These are phyloP conservation scores for Myotis yumanensis DNA, from an alignment of 2,113 vertebrate genomes.

Conservation along the genomic window DNA sequence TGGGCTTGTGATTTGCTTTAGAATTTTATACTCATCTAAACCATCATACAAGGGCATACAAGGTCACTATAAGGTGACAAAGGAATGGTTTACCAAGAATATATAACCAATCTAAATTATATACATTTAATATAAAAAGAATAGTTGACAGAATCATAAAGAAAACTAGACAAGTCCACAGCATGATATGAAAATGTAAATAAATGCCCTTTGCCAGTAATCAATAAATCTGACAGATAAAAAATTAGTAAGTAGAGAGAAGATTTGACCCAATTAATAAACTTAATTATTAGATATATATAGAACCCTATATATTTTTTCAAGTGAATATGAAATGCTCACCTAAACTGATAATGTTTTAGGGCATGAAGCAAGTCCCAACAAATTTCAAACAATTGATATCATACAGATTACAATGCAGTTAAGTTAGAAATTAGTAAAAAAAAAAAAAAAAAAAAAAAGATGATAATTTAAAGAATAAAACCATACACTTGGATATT, in stretches of 20 bases:
- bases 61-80: neutral
- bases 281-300: neutral
- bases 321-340: neutral
- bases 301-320: neutral
- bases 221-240: neutral
- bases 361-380: neutral
- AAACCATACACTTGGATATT: neutral
- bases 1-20: neutral
- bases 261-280: neutral
- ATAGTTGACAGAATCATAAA: neutral
- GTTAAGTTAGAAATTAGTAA: neutral
- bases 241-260: neutral
- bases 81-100: neutral
- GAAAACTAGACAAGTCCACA: neutral
- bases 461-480: neutral
- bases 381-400: neutral
- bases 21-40: constrained; percentile 11
- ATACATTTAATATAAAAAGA: neutral
- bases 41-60: neutral
- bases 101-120: neutral
- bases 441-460: neutral
- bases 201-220: neutral
- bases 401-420: neutral
- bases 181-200: neutral
- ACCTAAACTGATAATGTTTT: neutral